Percentiles rank a stretch among this genome's conserved stretches.
phyloP scores from a whole-genome alignment of 2,797 vertebrate genomes.

The Crenuchus spilurus region DNA sequence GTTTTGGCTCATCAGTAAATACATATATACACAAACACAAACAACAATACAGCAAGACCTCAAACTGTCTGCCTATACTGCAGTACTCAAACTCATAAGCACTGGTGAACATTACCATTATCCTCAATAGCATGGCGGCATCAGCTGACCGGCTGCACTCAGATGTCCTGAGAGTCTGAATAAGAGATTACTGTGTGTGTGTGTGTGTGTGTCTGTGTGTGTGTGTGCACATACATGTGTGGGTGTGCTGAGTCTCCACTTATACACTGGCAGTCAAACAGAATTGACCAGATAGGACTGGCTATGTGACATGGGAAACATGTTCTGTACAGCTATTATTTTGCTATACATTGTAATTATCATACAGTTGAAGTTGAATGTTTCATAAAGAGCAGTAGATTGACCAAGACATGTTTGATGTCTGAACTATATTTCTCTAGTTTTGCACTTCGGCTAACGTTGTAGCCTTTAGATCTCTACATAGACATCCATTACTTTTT shows the following conservation, averaged over 20 bases:
- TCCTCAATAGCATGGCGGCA: constrained; percentile 41
- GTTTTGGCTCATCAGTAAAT: too few relatives aligned
- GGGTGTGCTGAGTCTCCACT: neutral
- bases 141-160: constrained; percentile 45
- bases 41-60: constrained; percentile 39
- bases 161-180: constrained; percentile 35
- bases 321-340: too few relatives aligned
- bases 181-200: constrained; percentile 31
- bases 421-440: too few relatives aligned
- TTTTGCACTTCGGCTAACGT: too few relatives aligned
- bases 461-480: too few relatives aligned
- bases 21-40: constrained; percentile 29
- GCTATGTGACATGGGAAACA: too few relatives aligned
- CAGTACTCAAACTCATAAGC: constrained; percentile 26
- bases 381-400: too few relatives aligned
- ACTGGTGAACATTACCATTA: constrained; percentile 32
- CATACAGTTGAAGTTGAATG: too few relatives aligned
- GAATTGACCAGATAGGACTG: neutral
- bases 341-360: too few relatives aligned
- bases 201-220: constrained; percentile 5
- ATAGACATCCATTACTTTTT: too few relatives aligned
- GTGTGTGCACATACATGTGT: neutral
- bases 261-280: constrained; percentile 3
- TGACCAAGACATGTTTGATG: too few relatives aligned
- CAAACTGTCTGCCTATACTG: constrained; percentile 37